phyloP scores from a whole-genome alignment of 2,113 vertebrate genomes.

The Nothocercus nigrocapillus region DNA sequence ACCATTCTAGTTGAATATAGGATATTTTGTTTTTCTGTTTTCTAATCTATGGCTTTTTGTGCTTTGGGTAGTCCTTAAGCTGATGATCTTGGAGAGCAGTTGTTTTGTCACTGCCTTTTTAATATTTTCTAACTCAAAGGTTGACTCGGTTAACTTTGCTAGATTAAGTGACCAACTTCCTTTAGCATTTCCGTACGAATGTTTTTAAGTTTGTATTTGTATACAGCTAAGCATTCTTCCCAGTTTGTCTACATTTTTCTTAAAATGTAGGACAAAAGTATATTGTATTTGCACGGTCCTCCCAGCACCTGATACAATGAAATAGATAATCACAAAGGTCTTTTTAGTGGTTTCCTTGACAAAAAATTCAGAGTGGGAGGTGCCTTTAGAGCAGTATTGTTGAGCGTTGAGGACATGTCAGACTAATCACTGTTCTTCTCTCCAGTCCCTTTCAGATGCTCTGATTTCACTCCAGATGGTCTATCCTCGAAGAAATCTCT shows the following conservation, averaged over 20 bases:
- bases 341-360: no score
- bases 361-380: no score
- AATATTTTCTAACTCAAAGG: neutral
- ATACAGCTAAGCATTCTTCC: neutral
- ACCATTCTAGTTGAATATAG: neutral
- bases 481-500: constrained; percentile 95
- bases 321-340: no score
- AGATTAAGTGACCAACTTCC: neutral
- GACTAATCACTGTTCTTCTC: neutral
- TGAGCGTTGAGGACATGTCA: neutral
- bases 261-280: no score
- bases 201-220: neutral
- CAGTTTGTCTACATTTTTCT: no score
- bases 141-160: neutral
- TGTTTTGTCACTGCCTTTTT: neutral
- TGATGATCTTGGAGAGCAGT: neutral
- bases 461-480: constrained; percentile 98
- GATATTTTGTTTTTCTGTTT: neutral
- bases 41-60: neutral
- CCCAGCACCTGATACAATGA: no score
- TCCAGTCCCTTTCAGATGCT: constrained; percentile 94
- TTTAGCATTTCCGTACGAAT: neutral
- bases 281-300: no score
- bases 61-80: neutral
- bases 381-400: neutral